A percentile compares a stretch with the other conserved stretches of the same genome.
Evolutionary conservation across 1,140 invertebrate species (phyloP).

Genomic region (Tetranychus cinnabarinus): DNA sequence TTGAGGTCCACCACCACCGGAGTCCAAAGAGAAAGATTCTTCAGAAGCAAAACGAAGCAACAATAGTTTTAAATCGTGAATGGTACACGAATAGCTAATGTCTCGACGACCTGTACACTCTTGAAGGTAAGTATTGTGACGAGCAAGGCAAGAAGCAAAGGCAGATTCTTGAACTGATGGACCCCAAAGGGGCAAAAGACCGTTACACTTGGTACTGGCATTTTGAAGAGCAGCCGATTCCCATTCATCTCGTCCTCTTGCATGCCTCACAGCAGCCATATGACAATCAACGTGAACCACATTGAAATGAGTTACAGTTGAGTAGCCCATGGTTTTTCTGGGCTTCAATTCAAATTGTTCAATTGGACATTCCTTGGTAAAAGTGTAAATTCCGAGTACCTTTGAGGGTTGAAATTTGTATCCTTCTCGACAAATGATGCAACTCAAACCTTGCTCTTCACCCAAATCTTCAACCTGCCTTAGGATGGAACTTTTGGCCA

Average conservation of each 20-base stretch:
- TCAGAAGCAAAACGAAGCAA: slow-evolving; percentile 72
- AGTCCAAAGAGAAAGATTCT: slow-evolving; percentile 87
- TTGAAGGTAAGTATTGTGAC: slow-evolving; percentile 25
- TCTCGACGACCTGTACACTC: slow-evolving; percentile 31
- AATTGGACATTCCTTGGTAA: slow-evolving; percentile 80
- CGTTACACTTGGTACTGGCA: slow-evolving; percentile 90
- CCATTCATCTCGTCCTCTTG: slow-evolving; percentile 71
- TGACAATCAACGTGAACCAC: slow-evolving; percentile 95
- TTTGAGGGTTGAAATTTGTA: slow-evolving; percentile 81
- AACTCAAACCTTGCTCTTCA: slow-evolving; percentile 82
- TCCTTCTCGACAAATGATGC: slow-evolving; percentile 91
- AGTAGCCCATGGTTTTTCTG: slow-evolving; percentile 43
- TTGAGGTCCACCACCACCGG: slow-evolving; percentile 81
- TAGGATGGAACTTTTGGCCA: slow-evolving; percentile 28
- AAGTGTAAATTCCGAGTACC: slow-evolving; percentile 86
- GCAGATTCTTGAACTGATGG: slow-evolving; percentile 80
- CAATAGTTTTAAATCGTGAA: slow-evolving; percentile 82
- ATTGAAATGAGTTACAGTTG: slow-evolving; percentile 92
- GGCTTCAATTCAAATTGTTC: slow-evolving; percentile 76
- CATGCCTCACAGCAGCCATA: slow-evolving; percentile 65
- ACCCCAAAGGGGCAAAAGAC: slow-evolving; percentile 81
- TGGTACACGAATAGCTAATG: slow-evolving; percentile 58
- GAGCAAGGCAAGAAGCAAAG: slow-evolving; percentile 73
- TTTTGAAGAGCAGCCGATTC: slow-evolving; percentile 91
- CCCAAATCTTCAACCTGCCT: slow-evolving; percentile 83